phyloP scores from a whole-genome alignment of 37 sponge, comb jelly and placozoan species.

The Beroe ovata region DNA sequence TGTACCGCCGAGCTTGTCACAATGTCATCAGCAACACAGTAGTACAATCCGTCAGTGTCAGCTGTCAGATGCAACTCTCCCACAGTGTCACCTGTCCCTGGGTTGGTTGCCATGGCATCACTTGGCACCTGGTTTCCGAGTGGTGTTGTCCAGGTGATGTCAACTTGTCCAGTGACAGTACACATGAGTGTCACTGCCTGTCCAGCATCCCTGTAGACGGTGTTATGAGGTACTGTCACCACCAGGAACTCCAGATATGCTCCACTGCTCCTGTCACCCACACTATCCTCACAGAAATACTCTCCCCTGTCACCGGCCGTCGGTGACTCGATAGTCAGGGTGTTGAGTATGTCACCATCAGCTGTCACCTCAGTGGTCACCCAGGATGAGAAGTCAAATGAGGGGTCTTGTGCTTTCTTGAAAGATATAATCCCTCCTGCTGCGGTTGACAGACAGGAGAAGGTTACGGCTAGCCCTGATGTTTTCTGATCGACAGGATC shows the following conservation, averaged over 20 bases:
- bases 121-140: background rate
- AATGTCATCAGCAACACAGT: background rate
- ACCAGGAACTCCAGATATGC: background rate
- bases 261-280: background rate
- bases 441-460: background rate
- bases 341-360: background rate
- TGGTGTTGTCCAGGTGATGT: conserved; percentile 2
- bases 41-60: background rate
- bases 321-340: background rate
- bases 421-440: background rate
- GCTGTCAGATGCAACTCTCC: background rate
- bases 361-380: background rate
- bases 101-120: background rate
- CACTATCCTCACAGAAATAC: background rate
- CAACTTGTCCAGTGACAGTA: background rate
- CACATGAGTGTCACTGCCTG: background rate
- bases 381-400: background rate
- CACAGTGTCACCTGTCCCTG: background rate
- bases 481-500: background rate
- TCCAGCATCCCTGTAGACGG: conserved; percentile 9
- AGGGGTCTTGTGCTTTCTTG: background rate
- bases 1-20: background rate
- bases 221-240: background rate
- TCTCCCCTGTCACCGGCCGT: background rate
- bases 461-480: background rate